Base-by-base conservation (phyloP, 2,888 invertebrate genomes). In the Nomada ruficornis region DNA sequence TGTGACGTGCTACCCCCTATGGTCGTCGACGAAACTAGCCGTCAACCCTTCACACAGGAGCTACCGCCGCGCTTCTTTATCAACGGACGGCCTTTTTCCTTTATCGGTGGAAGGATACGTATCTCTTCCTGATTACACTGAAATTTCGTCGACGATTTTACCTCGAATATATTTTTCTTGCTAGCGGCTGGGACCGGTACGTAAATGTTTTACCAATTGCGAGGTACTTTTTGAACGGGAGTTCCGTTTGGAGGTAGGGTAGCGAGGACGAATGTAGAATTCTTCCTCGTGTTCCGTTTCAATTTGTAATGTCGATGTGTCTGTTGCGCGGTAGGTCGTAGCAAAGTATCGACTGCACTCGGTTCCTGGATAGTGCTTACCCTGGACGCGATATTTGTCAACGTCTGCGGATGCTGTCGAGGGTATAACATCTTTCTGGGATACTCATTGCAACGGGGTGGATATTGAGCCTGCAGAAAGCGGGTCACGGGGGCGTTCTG, bases 1-100 rank as follows among this genome's bases (percentile, higher is more conserved):
- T 75, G 87, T 78, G 82, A 88, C 70, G 93, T 91, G 92, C 93
- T 92, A 90, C 92, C 92, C 91, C 90, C 91, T 90, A 88, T 89
- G 91, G 90, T 81, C 85, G 85, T 82, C 81, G 74, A 76, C 26
- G 84, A 86, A 92, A 92, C 93, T 91, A 90, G 80, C 72, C 75
- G 54, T 79, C 74, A 69, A 83, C 52, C 67, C 64, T 71, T 68
- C 67, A 63, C 71, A 47, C 44, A 47, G 47, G 47, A 15, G 47
- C 52, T 73, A 52, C 65, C 18, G 65, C 2, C 69, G 74, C 76
- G 82, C 91, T 91, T 92, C 90, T 88, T 92, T 91, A 91, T 91
- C 90, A 85, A 84, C 88, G 64, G 86, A 63, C 77, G 88, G 65
- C 65, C 26, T 54, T 62, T 70, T 57, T 36, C 47, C 50, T 47